Evolutionary conservation across 2,113 vertebrate genomes (phyloP), one percentile per base, ranked within the genome.

Genomic region (Typhlomys cinereus): DNA sequence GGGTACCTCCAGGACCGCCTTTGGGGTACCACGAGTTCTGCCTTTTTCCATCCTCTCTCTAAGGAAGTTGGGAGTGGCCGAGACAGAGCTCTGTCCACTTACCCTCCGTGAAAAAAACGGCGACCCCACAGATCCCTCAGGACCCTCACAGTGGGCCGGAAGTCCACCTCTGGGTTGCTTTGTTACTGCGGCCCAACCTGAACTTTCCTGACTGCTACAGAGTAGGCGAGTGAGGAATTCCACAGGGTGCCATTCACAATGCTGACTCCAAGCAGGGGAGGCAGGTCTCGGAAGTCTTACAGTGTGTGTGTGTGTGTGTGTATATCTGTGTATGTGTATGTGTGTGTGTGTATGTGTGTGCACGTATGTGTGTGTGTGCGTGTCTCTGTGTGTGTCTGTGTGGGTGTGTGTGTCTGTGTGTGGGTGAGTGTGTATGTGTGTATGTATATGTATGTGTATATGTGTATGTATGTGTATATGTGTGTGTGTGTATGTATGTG

Each of bases 31-130:
- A n/a, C n/a, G n/a, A n/a, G n/a, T n/a, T n/a, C n/a, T 0, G 0
- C 2, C 14, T 2, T 6, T 34, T 2, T 1, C 44, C 66, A n/a
- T 0, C 2, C 4, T 39, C 39, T 48, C 14, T 21, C 21, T 8
- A 7, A 3, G 0, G 27, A 0, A 10, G 17, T 4, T 2, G 34
- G 18, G 1, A 36, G 62, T 0, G 3, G 34, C 21, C 41, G 2
- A 2, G 50, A 2, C 13, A 36, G 23, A 66, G 34, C 6, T 25
- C 3, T 46, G 2, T 5, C 23, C 12, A 31, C 5, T 20, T 0
- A 2, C 41, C 3, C 62, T 39, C 1, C 12, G 31, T 5, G 46
- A 15, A 36, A 39, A 29, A 0, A 2, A 14, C 27, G 1, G 0
- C 4, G 57, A 73, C 12, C n/a, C n/a, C n/a, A n/a, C n/a, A n/a